Base-by-base conservation (phyloP, 2,888 invertebrate species). In the Elgonia sp. region DNA sequence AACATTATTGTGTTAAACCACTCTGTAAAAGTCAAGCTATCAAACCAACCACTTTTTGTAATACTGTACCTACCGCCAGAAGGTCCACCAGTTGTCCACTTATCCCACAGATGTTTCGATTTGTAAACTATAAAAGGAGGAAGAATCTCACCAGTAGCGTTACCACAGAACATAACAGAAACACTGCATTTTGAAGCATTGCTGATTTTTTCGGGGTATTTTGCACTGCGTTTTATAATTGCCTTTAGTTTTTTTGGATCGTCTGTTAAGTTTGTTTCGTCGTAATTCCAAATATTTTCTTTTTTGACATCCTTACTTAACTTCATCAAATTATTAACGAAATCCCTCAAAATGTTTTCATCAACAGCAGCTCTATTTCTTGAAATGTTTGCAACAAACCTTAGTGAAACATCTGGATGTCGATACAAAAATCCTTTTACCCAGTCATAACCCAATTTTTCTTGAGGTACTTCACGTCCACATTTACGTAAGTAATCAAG, bases 371-470 rank as follows among this genome's bases (percentile, higher is more conserved):
- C 57, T 60, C 39, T 37, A 37, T 20, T 60, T 40, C 57, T 55
- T 40, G 73, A 73, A 57, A 73, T 73, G 18, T 73, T 73, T 16
- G 42, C 60, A 60, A 60, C 73, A 60, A 73, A 73, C 21, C 73
- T 73, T 14, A 46, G 4, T 46, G 12, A 21, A 67, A 67, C 20
- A 12, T 63, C 37, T 46, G 29, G 62, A 12, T 76, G 63, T 5
- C 76, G 62, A 63, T 29, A 29, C 46, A 76, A 50, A 63, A 76
- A 76, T 76, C 63, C 63, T n/a, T 29, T 76, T 5, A 76, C 20
- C 62, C 60, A 75, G 18, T 29, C 50, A 10, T 76, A 62, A 63
- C 76, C 76, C 21, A 14, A 29, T 29, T 29, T 29, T 29, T 29
- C 29, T 29, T 29, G 29, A 29, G 46, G 46, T 14, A 46, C 46